Evolutionary conservation across 1,140 invertebrate species (phyloP), one percentile per base, ranked within the genome.

Genomic region (Atta texana): DNA sequence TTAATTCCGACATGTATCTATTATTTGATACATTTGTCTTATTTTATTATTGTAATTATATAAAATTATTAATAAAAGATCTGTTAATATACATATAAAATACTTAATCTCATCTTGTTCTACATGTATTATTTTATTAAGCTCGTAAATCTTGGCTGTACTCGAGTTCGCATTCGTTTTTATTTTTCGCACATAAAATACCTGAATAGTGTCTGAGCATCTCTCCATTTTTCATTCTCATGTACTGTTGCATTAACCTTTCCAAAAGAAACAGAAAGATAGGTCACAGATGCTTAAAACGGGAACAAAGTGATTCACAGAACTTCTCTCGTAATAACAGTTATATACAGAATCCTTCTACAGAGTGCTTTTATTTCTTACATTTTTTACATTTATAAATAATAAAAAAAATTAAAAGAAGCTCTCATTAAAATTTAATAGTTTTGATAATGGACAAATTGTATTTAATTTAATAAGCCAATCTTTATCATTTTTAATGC

Each of bases 231-330:
- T 69, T 55, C 8, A 57, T 71, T 71, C 16, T 80, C 16, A 55
- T 69, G 21, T 80, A 80, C n/a, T 18, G 12, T 51, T 69, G n/a
- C 49, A 78, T 78, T 51, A 68, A 31, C 16, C 6, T 31, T 24
- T 18, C 16, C 69, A 81, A 81, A 81, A 71, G 49, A 71, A 55
- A 71, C 16, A 57, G 14, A 57, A 44, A 57, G 21, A 57, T 18
- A 71, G 64, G 49, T 80, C 63, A 81, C 21, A 81, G 49, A 55
- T 81, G 49, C 31, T 81, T 71, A 28, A 71, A 81, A 81, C 4
- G 16, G 21, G 39, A 81, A 71, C 64, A 81, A 71, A 71, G 66
- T 55, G 64, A 39, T 81, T 81, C 16, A 39, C 16, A 68, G 64
- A 81, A 69, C 51, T 81, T 18, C 28, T 80, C 21, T 81, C 49